Evolutionary conservation across 2,888 invertebrate species (phyloP), one percentile per base, ranked within the genome.

Genomic region (Synergus japonicus): DNA sequence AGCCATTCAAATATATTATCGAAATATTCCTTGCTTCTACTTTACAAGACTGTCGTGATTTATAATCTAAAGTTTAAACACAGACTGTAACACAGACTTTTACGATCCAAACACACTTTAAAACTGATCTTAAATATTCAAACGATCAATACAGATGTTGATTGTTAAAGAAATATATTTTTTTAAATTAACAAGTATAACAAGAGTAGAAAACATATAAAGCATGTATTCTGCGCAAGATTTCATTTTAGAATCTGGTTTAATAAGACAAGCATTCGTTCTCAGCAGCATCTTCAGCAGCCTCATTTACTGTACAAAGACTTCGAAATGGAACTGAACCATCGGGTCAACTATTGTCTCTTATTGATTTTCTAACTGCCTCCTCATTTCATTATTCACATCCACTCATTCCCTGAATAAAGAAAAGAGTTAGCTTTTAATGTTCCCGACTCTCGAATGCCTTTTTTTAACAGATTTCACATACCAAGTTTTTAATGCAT

Each of bases 341-440:
- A 76, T 76, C 76, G 78, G 82, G 83, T 81, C 81, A 83, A 78
- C 83, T 79, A 84, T 83, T 84, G 84, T 84, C 81, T 82, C 77
- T 81, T 83, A 84, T 84, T 82, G 84, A 84, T 84, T 83, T 81
- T 81, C 82, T 67, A 80, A 82, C 80, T 76, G 63, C 67, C 78
- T 76, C 78, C 76, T 78, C 79, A 80, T 76, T 78, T 81, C 82
- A 82, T 83, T 83, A 84, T 83, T 84, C 83, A 81, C 82, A 83
- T 65, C 76, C 77, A 76, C 69, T 78, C 69, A 46, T 69, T 69
- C 65, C 66, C 76, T 78, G 81, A 82, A 79, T 79, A 73, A 81
- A 69, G 54, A 73, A 69, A 77, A 78, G 79, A 58, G 63, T 8
- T 49, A 29, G 29, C 29, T 29, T 29, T 29, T 29, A 29, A 29